A percentile compares a stretch with the other conserved stretches of the same genome.
Evolutionary conservation across 2,113 vertebrate species (phyloP).

Genomic region (Rhea pennata): DNA sequence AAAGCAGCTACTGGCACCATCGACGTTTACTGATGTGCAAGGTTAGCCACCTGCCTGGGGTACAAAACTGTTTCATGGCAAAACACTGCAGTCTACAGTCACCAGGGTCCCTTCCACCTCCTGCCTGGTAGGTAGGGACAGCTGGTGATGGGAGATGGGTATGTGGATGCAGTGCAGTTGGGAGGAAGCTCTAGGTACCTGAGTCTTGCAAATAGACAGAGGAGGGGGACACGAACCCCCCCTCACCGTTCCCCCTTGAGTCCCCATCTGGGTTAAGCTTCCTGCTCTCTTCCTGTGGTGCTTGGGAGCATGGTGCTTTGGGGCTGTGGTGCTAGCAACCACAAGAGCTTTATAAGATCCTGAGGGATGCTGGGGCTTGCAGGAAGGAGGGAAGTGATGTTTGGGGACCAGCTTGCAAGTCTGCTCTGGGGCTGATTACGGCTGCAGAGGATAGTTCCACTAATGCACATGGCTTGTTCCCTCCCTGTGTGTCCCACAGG

Average conservation of each 20-base stretch:
- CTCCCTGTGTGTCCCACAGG: background rate
- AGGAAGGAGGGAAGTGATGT: background rate
- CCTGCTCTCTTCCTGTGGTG: background rate
- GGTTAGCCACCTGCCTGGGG: background rate
- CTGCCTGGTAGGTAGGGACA: background rate
- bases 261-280: background rate
- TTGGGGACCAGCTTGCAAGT: background rate
- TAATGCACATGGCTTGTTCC: background rate
- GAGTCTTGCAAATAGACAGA: background rate
- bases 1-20: background rate
- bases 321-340: background rate
- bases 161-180: background rate
- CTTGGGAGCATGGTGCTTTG: background rate
- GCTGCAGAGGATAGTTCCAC: background rate
- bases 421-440: background rate
- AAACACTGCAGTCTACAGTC: background rate
- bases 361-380: background rate
- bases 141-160: background rate
- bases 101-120: background rate
- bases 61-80: background rate
- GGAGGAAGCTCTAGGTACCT: background rate
- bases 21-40: background rate
- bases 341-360: background rate
- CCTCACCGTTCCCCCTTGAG: accelerated
- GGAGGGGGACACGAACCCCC: background rate